Evolutionary conservation across 2,888 invertebrate species (phyloP).

Genomic region (Timandra comae): DNA sequence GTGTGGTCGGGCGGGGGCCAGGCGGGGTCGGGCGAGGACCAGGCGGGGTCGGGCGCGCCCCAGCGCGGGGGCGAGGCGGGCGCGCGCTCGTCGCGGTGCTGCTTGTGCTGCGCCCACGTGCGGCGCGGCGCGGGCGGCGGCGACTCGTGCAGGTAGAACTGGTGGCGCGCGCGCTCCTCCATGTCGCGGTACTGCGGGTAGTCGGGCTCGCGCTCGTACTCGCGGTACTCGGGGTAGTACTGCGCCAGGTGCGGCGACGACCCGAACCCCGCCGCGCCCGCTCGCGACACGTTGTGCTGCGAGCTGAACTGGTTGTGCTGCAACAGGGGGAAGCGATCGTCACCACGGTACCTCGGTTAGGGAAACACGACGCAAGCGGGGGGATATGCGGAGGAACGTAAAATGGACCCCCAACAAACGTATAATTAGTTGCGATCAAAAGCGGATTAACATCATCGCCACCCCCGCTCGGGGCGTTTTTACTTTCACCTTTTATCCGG

Average conservation of each 20-base stretch:
- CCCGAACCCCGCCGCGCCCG: conserved; percentile 49
- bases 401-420: no score
- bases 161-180: conserved; percentile 45
- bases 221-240: conserved; percentile 26
- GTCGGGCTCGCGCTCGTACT: conserved; percentile 23
- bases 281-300: conserved; percentile 69
- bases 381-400: no score
- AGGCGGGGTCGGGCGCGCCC: conserved; percentile 77
- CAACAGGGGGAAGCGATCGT: conserved; percentile 32
- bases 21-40: no score
- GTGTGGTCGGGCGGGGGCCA: conserved; percentile 43
- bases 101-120: conserved; percentile 81
- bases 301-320: conserved; percentile 77
- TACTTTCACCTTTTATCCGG: no score
- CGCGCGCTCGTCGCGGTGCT: conserved; percentile 59
- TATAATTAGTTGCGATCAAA: no score
- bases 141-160: conserved; percentile 86
- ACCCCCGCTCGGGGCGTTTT: no score
- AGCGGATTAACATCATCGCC: no score
- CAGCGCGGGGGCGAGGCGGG: conserved; percentile 63
- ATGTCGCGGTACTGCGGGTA: conserved; percentile 37
- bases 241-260: conserved; percentile 70
- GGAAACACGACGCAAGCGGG: no score
- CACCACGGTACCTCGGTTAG: no score
- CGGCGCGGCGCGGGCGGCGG: conserved; percentile 77